Percentiles rank a stretch among this genome's conserved stretches.
Evolutionary conservation across 2,888 invertebrate genomes (phyloP).

Genomic region (Eutolmus rufibarbis): DNA sequence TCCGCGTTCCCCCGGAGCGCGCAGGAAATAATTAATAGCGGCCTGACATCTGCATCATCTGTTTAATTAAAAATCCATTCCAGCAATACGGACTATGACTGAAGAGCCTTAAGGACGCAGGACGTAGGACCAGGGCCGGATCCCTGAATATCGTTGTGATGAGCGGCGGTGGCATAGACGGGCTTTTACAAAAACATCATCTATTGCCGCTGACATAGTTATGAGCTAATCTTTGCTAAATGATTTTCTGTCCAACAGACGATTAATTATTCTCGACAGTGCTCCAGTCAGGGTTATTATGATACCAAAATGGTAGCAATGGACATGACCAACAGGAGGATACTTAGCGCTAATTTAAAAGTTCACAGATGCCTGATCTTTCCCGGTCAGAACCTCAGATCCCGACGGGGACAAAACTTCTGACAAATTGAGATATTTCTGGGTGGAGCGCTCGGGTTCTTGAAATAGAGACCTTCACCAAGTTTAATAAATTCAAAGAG

Average conservation of each 20-base stretch:
- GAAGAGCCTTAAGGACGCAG: background rate
- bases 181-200: background rate
- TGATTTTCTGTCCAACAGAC: slow-evolving; percentile 18
- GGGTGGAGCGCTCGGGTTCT: background rate
- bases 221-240: slow-evolving; percentile 36
- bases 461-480: background rate
- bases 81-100: background rate
- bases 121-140: background rate
- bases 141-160: background rate
- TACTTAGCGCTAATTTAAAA: background rate
- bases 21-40: slow-evolving; percentile 16
- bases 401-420: background rate
- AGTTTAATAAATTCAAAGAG: background rate
- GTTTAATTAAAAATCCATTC: slow-evolving; percentile 38
- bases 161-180: background rate
- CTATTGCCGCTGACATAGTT: slow-evolving; percentile 1
- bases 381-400: background rate
- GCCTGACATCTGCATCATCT: slow-evolving; percentile 24
- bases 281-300: background rate
- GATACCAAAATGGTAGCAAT: background rate
- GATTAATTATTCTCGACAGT: slow-evolving; percentile 24
- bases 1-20: background rate
- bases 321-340: background rate
- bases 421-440: background rate
- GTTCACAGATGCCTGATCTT: background rate